These are phyloP conservation scores for Crepidodera aurea DNA, from an alignment of 2,888 invertebrate genomes.

Conservation along the genomic window DNA sequence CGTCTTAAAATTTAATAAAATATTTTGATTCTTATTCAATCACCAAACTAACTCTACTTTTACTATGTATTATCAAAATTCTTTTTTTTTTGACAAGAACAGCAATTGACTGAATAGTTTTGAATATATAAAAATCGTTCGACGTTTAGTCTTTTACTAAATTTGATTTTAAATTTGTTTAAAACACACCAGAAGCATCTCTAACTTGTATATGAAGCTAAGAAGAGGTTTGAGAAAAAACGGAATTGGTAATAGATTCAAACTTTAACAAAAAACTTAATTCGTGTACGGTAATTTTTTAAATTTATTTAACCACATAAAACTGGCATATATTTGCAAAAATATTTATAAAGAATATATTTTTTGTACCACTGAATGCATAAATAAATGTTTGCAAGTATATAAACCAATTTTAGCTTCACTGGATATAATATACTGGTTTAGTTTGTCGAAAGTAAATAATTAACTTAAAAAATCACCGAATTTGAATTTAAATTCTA, in stretches of 20 bases:
- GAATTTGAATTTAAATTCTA: background rate
- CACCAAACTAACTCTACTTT: background rate
- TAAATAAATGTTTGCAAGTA: background rate
- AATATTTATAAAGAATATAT: background rate
- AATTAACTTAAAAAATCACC: background rate
- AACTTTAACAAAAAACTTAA: conserved; percentile 16
- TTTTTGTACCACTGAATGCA: background rate
- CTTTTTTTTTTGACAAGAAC: too few relatives aligned
- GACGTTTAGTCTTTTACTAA: too few relatives aligned
- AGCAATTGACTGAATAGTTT: too few relatives aligned
- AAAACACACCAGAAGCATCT: too few relatives aligned
- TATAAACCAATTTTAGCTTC: background rate
- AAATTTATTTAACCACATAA: background rate
- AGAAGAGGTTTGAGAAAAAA: background rate
- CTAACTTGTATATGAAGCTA: background rate
- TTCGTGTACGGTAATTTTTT: conserved; percentile 1
- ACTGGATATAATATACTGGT: too few relatives aligned
- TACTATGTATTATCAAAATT: too few relatives aligned
- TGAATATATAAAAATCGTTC: too few relatives aligned
- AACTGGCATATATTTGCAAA: background rate
- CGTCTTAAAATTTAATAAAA: background rate
- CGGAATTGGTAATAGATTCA: conserved; percentile 7
- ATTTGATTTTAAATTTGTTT: too few relatives aligned
- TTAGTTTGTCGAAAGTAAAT: background rate
- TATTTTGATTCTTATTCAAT: too few relatives aligned